Evolutionary conservation across 1,140 invertebrate species (phyloP), one percentile per base, ranked within the genome.

Genomic region (Papilio aristodemus): DNA sequence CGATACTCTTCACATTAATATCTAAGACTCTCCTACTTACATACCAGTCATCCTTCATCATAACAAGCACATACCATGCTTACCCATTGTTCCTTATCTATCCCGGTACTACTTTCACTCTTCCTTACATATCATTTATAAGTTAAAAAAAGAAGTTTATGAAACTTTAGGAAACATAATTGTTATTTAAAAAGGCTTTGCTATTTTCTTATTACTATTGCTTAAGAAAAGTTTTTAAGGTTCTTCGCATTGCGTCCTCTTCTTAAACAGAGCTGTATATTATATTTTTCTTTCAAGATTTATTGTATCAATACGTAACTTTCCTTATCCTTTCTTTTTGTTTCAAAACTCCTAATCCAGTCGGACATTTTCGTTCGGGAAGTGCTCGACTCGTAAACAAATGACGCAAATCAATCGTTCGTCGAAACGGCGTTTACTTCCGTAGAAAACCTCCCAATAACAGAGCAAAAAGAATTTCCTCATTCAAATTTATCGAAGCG

Each of bases 401-500:
- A 62, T 62, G 59, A 38, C 59, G 59, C 59, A 62, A 62, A 62
- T 62, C 59, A 62, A 62, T 62, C 59, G 59, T 62, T 62, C 59
- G 59, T 37, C 59, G 59, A 62, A 62, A 62, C 59, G 32, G 59
- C 59, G 32, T 62, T 38, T 37, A 62, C 32, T 39, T 62, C 59
- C 59, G 17, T 62, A 62, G 59, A 62, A 62, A 62, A 62, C 59
- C 59, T 62, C 59, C 57, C 59, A 62, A 62, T 62, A 62, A 62
- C 59, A 62, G 59, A 62, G 59, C 9, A 38, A 62, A 62, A 62
- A 62, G 59, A 62, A 62, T 62, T 62, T 62, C 59, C 59, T 62
- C 32, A 62, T 62, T 62, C 59, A 62, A 62, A 62, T 62, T 62
- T 62, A 62, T 62, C 59, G 59, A n/a, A 62, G 59, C 59, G 59